These are phyloP conservation scores for Okamejei kenojei DNA, from an alignment of 2,797 vertebrate genomes.

Conservation along the genomic window DNA sequence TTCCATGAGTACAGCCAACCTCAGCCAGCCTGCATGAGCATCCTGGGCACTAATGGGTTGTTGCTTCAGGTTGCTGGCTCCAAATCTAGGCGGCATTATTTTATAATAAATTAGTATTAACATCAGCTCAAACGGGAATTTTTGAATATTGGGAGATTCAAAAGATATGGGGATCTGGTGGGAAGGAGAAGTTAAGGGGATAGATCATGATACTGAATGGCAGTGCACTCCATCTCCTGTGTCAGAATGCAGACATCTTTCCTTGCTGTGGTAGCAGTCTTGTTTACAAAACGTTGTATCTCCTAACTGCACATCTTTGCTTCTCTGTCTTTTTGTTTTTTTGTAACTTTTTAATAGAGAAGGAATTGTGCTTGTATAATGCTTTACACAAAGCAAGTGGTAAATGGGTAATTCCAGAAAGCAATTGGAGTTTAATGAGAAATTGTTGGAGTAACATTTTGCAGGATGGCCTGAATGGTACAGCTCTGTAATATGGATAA, in stretches of 20 bases:
- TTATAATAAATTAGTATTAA: neutral
- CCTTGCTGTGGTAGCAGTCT: neutral
- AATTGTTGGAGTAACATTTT: too few species aligned
- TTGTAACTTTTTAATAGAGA: neutral
- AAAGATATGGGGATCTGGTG: neutral
- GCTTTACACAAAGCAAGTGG: neutral
- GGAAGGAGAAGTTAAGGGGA: neutral
- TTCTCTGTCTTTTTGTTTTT: neutral
- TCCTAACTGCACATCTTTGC: neutral
- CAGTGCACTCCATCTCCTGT: too few species aligned
- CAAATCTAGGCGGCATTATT: neutral
- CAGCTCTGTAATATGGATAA: too few species aligned
- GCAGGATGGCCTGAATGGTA: too few species aligned
- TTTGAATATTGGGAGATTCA: neutral
- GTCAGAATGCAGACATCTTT: neutral
- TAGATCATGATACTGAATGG: neutral
- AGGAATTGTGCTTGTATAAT: neutral
- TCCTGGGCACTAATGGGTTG: neutral
- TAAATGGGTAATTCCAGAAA: too few species aligned
- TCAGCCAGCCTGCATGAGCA: neutral
- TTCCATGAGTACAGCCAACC: neutral
- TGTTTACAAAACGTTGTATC: neutral
- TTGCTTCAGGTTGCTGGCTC: neutral
- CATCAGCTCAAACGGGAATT: neutral
- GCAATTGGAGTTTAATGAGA: too few species aligned